Evolutionary conservation across 2,888 invertebrate genomes (phyloP).

Genomic region (Entomobrya proxima): DNA sequence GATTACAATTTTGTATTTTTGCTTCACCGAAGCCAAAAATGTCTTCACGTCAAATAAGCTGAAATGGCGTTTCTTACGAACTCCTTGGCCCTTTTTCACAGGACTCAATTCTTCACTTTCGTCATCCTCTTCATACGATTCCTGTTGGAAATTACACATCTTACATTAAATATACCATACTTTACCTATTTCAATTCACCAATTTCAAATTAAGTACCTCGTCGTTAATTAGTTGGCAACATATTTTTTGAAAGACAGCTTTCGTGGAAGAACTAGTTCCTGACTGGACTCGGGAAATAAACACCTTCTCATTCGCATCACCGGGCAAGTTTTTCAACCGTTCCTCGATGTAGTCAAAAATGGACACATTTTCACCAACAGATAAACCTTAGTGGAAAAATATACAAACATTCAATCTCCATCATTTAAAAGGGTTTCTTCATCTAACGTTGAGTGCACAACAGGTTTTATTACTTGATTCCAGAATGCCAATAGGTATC

Average conservation of each 20-base stretch:
- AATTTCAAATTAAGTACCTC: conserved; percentile 10
- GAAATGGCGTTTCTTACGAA: conserved; percentile 15
- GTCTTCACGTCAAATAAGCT: conserved; percentile 52
- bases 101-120: not conserved
- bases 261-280: conserved; percentile 45
- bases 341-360: conserved; percentile 61
- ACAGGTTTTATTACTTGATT: conserved; percentile 45
- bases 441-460: not conserved
- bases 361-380: conserved; percentile 56
- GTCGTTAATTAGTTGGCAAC: conserved; percentile 36
- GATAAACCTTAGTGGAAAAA: conserved; percentile 54
- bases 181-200: not conserved
- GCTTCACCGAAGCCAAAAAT: not conserved
- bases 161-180: not conserved
- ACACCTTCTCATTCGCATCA: conserved; percentile 4
- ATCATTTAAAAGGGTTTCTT: not conserved
- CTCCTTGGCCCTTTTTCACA: not conserved
- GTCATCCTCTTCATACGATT: not conserved
- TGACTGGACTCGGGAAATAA: conserved; percentile 35
- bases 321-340: not conserved
- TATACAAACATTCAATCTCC: not conserved
- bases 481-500: conserved; percentile 52
- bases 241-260: conserved; percentile 57
- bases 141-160: too few relatives aligned
- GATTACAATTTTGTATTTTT: conserved; percentile 60